These are phyloP conservation scores for Amphiura filiformis DNA, from an alignment of 35 echinoderm and acorn worm species.

Conservation along the genomic window DNA sequence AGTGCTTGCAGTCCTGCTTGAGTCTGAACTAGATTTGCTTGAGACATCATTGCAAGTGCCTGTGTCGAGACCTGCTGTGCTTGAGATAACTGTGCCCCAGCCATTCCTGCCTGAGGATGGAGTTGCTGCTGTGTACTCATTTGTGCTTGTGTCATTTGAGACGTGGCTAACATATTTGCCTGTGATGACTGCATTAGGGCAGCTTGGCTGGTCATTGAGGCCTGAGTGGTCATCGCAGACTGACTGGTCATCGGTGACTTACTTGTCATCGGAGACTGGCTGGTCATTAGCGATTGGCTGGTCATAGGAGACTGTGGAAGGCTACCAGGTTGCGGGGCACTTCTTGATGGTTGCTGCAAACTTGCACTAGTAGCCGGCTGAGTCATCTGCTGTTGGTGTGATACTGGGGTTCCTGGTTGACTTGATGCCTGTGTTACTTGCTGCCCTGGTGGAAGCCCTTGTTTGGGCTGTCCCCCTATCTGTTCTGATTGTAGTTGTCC, in stretches of 20 bases:
- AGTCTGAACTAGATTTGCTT: background rate
- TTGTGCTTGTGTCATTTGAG: too few species aligned
- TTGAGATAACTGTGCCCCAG: slow-evolving; percentile 6
- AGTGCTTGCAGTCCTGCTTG: background rate
- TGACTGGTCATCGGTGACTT: background rate
- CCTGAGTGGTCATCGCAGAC: background rate
- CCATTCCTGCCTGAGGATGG: background rate
- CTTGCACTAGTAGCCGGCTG: background rate
- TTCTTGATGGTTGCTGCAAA: background rate
- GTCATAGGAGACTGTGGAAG: too few species aligned
- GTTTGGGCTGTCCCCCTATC: background rate
- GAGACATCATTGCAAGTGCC: background rate
- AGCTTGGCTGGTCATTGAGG: background rate
- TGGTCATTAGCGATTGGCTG: background rate
- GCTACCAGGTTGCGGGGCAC: background rate
- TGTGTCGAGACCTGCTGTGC: background rate
- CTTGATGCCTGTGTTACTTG: background rate
- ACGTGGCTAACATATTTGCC: too few species aligned
- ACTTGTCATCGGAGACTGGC: background rate
- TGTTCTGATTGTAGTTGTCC: background rate
- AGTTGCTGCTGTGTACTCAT: background rate
- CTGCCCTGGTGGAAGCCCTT: background rate
- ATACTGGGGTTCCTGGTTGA: background rate
- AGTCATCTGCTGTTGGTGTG: background rate
- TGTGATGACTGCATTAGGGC: background rate